Percentiles rank a stretch among this genome's conserved stretches.
Evolutionary conservation across 2,888 invertebrate genomes (phyloP).

Genomic region (Brenthis daphne): DNA sequence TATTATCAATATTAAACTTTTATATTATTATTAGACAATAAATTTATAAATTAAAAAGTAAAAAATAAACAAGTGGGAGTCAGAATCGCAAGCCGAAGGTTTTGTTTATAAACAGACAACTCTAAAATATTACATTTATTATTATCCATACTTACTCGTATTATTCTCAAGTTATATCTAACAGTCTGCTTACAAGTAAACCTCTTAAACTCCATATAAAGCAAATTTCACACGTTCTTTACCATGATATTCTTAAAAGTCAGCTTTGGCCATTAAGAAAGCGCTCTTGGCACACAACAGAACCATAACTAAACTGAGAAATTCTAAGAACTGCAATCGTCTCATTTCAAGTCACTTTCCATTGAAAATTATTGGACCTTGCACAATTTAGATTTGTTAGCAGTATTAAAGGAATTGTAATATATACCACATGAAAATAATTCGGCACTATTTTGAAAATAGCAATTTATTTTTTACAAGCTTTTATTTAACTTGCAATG

Average conservation of each 20-base stretch:
- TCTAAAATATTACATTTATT: too few relatives aligned
- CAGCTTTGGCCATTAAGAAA: constrained; percentile 30
- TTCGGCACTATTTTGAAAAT: neutral
- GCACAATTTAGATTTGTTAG: constrained; percentile 31
- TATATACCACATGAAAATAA: constrained; percentile 18
- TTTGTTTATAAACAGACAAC: too few relatives aligned
- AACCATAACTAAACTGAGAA: constrained; percentile 31
- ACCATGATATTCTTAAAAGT: constrained; percentile 24
- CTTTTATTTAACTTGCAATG: too few relatives aligned
- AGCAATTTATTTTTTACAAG: too few relatives aligned
- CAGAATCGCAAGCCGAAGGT: too few relatives aligned
- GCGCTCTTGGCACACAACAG: constrained; percentile 27
- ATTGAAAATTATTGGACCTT: constrained; percentile 33
- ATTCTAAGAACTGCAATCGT: constrained; percentile 27
- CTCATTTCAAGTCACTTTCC: constrained; percentile 32
- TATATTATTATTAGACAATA: too few relatives aligned
- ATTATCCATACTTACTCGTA: too few relatives aligned
- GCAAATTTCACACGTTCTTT: constrained; percentile 24
- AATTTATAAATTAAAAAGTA: too few relatives aligned
- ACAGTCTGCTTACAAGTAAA: constrained; percentile 5
- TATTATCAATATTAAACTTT: too few relatives aligned
- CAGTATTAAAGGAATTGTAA: constrained; percentile 25
- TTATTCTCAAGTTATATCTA: neutral
- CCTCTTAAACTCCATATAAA: constrained; percentile 16
- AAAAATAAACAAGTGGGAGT: too few relatives aligned